Evolutionary conservation across 2,113 vertebrate species (phyloP).

Genomic region (Scopus umbretta): DNA sequence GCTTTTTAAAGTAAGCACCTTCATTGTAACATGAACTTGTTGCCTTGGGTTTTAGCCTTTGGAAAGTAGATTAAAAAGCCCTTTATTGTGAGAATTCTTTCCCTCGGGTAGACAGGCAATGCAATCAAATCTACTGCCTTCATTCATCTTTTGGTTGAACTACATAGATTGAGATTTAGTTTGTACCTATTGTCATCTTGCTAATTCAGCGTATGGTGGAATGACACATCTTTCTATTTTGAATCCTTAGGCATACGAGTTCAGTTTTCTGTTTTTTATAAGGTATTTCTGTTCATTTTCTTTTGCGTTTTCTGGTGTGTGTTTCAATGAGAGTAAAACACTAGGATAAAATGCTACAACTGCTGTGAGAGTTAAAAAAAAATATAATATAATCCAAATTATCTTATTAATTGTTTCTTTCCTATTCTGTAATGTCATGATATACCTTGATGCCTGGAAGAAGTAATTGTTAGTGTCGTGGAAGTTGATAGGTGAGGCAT

Average conservation of each 20-base stretch:
- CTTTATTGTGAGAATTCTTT: neutral
- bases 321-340: neutral
- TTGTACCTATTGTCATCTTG: neutral
- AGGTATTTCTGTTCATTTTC: neutral
- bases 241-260: neutral
- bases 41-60: neutral
- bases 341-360: neutral
- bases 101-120: neutral
- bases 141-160: neutral
- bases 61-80: neutral
- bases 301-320: neutral
- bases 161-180: neutral
- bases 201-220: neutral
- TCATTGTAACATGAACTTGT: neutral
- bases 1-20: neutral
- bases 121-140: neutral
- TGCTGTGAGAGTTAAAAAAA: neutral
- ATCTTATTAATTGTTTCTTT: fast-evolving
- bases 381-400: neutral
- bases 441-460: neutral
- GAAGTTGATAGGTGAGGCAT: neutral
- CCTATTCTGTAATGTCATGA: neutral
- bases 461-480: neutral
- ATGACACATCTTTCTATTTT: neutral
- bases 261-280: neutral